Base-by-base conservation (phyloP, 2,113 vertebrate species). In the Sinocyclocheilus anophthalmus region DNA sequence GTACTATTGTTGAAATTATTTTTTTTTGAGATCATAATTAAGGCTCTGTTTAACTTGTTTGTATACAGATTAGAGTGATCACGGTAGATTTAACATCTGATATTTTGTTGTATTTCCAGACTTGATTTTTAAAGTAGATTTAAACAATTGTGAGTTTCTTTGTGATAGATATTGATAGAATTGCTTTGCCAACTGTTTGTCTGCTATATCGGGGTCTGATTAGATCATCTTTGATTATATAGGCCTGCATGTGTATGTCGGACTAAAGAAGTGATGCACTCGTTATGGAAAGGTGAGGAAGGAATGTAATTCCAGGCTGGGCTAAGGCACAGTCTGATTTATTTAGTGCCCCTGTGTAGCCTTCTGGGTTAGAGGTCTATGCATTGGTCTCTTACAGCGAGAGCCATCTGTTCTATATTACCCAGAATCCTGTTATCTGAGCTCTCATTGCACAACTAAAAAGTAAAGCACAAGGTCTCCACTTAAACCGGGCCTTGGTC, bases 371-470 rank as follows among this genome's bases (percentile, higher is more conserved):
- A 87, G 76, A 88, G 80, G 84, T 90, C 86, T 24, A 26, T 65
- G 84, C 65, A 81, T 81, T 73, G 79, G 80, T 83, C 81, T 87
- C 86, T 70, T 76, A 76, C 42, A 59, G 85, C 3, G 57, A 83
- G 72, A 80, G 24, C 88, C 88, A 89, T 90, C 91, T 90, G 88
- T 84, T 91, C 84, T 76, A 83, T 86, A 84, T 88, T 86, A 90
- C 30, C 87, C 83, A 87, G 83, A 55, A 88, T 87, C 37, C 73
- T 87, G 65, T 78, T 88, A 75, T 88, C 81, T 57, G 84, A 76
- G 39, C 18, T 75, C 73, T 82, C 39, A 48, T 76, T 80, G 85
- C 82, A 83, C 42, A 33, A 83, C 16, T 57, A 76, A 83, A 73
- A 79, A 63, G 72, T 76, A 65, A 45, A 76, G 63, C 30, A 59